phyloP scores from a whole-genome alignment of 2,797 vertebrate species.

The Chanos chanos region DNA sequence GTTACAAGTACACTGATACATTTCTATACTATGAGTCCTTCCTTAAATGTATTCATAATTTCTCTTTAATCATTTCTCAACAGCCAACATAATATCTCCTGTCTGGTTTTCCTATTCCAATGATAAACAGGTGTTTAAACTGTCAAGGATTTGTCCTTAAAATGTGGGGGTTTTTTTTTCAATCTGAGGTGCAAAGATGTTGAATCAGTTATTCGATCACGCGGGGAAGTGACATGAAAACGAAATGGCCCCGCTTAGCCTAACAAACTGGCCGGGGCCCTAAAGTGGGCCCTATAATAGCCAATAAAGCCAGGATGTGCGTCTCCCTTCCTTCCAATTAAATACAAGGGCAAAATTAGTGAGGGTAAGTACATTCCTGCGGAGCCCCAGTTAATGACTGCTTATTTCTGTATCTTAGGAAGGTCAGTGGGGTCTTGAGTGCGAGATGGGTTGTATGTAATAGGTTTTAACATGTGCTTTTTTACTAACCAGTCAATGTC shows the following conservation, averaged over 20 bases:
- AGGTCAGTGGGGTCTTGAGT: conserved; percentile 55
- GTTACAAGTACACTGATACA: no score
- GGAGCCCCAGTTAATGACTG: conserved; percentile 59
- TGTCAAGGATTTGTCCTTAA: no score
- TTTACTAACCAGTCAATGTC: conserved; percentile 64
- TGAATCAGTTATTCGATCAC: conserved; percentile 59
- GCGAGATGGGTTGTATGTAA: conserved; percentile 64
- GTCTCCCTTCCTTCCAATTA: conserved; percentile 65
- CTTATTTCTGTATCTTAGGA: conserved; percentile 39
- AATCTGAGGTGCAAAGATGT: not conserved
- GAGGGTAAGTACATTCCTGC: conserved; percentile 63
- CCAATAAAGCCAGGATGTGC: conserved; percentile 73
- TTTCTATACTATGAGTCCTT: no score
- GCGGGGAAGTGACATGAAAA: conserved; percentile 70
- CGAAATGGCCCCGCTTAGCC: conserved; percentile 70
- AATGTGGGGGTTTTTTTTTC: no score
- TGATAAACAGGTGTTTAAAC: no score
- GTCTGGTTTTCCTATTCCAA: no score
- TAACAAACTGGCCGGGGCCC: conserved; percentile 63
- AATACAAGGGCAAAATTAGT: conserved; percentile 65
- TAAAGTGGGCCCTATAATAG: conserved; percentile 62
- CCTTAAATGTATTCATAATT: no score
- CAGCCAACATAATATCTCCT: no score
- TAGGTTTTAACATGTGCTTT: conserved; percentile 61
- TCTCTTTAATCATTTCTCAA: no score